A percentile compares a stretch with the other conserved stretches of the same genome.
Conservation (phyloP, 2,113 vertebrate genomes). For the Heterotis niloticus region DNA sequence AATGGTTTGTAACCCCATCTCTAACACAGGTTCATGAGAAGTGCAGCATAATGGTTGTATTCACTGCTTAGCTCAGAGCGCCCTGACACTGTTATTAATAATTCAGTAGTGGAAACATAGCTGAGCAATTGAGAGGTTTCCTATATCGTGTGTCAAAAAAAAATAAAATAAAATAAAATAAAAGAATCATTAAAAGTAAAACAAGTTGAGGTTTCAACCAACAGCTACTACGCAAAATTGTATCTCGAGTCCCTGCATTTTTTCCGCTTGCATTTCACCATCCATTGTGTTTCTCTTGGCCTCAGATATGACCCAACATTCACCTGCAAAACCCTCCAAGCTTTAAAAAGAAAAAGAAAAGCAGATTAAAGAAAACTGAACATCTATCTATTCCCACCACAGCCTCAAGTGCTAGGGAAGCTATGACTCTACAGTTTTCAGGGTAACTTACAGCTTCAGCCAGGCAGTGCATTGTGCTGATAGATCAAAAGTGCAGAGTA, state of each 20-base stretch:
- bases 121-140: not conserved
- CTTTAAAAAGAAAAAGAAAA: constrained; percentile 20
- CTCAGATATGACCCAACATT: constrained; percentile 25
- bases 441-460: constrained; percentile 21
- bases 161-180: too few relatives aligned
- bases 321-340: constrained; percentile 34
- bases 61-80: constrained; percentile 42
- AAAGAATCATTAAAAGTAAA: not conserved
- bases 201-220: not conserved
- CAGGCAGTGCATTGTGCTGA: constrained; percentile 1
- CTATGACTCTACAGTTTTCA: constrained; percentile 22
- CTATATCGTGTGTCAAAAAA: not conserved
- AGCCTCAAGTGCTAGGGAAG: constrained; percentile 27
- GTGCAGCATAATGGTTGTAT: constrained; percentile 60
- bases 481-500: constrained; percentile 8
- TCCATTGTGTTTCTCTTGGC: not conserved
- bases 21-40: constrained; percentile 55
- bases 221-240: not conserved
- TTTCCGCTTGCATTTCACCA: constrained; percentile 17
- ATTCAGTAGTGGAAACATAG: constrained; percentile 31
- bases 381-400: constrained; percentile 1
- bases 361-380: constrained; percentile 33
- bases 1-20: constrained; percentile 49
- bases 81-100: constrained; percentile 39
- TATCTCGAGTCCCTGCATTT: not conserved